Conservation (phyloP, 2,113 vertebrate genomes). For the Otis tarda region DNA sequence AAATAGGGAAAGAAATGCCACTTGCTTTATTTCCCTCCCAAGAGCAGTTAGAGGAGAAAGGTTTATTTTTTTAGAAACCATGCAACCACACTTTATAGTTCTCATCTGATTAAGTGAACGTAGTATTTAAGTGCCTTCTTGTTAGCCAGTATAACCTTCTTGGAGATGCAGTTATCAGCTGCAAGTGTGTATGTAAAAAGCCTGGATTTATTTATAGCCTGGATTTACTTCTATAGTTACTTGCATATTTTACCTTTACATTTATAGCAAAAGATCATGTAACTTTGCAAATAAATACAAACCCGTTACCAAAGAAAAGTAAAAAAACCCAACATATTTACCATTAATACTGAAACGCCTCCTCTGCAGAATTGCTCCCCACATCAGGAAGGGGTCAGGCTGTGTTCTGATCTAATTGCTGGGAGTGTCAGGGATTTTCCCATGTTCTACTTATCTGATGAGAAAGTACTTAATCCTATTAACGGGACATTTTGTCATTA, state of each 20-base stretch:
- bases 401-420: conserved; percentile 65
- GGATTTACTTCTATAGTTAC: not conserved
- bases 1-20: not conserved
- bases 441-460: conserved; percentile 73
- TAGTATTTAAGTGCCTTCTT: not conserved
- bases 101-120: not conserved
- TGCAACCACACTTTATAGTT: not conserved
- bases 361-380: conserved; percentile 33
- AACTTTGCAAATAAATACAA: not conserved
- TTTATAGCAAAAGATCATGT: not conserved
- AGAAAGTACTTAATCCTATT: conserved; percentile 81
- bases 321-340: conserved; percentile 38
- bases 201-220: not conserved
- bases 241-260: not conserved
- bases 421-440: conserved; percentile 66
- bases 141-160: not conserved
- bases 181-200: not conserved
- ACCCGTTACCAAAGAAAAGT: not conserved
- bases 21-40: not conserved
- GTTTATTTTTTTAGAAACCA: not conserved
- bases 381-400: conserved; percentile 39
- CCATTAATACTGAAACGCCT: conserved; percentile 58
- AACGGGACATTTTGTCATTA: conserved; percentile 62
- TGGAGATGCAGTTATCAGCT: not conserved
- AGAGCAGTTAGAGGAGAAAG: not conserved